Evolutionary conservation across 2,113 vertebrate species (phyloP), one percentile per base, ranked within the genome.

Genomic region (Speoplatyrhinus poulsoni): DNA sequence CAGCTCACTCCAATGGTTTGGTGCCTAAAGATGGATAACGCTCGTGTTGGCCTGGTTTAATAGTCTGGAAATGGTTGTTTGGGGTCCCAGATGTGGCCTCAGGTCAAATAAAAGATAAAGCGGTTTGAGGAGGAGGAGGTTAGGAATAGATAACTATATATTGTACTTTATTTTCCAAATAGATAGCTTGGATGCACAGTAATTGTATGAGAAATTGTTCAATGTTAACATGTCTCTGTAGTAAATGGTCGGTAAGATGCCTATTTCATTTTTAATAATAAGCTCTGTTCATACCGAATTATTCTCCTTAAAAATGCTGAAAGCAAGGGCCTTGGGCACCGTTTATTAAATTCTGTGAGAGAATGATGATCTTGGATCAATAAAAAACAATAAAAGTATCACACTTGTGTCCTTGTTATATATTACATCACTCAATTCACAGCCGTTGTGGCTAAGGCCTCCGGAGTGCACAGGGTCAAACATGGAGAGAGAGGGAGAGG

Each of bases 31-130:
- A 65, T 10, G 62, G 26, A 66, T 66, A 55, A 67, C 10, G 65
- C 53, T 33, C 53, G 8, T 67, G 58, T 60, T 58, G 52, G 63
- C 10, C 15, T 6, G 12, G 36, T 15, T 9, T 66, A 65, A 66
- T 62, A 54, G 4, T 57, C 32, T 67, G 56, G 16, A 64, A 17
- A 52, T 50, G 26, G 65, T 26, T 55, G 65, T 58, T 73, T 59
- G 62, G 36, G 15, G 46, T 70, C 61, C 49, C 69, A 66, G 65
- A 72, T 60, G 71, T 54, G 59, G 19, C 9, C 11, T 11, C 17
- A 32, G 12, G 8, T 32, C 12, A 6, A 33, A 58, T 11, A 33
- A 9, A 32, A 32, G 19, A 33, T 10, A 9, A 58, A 26, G 26
- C 1, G 6, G 2, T 32, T 3, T 41, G 52, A 7, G 17, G 19